These are phyloP conservation scores for Urosaurus nigricauda DNA, from an alignment of 2,797 vertebrate species.

Conservation along the genomic window DNA sequence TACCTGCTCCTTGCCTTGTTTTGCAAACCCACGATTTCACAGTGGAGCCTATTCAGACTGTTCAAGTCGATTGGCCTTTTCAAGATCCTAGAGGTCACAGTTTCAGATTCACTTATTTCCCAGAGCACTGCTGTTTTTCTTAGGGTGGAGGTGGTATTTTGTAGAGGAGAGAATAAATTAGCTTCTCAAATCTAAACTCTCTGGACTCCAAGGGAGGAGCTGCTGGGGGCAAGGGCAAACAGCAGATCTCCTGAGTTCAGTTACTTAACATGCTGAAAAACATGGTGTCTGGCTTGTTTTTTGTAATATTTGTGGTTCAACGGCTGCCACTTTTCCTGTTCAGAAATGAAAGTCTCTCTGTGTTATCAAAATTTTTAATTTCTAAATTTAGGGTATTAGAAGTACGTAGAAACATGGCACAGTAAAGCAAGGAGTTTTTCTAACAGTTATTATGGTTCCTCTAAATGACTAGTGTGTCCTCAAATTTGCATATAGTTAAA, in stretches of 20 bases:
- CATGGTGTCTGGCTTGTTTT: not conserved
- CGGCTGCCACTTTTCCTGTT: not conserved
- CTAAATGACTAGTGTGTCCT: not conserved
- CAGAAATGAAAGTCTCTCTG: not conserved
- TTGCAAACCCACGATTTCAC: slow-evolving; percentile 60
- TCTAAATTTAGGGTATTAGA: not conserved
- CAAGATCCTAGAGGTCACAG: slow-evolving; percentile 50
- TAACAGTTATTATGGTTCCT: not conserved
- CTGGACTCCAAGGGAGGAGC: slow-evolving; percentile 7
- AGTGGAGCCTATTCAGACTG: slow-evolving; percentile 58
- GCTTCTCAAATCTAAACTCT: slow-evolving; percentile 20
- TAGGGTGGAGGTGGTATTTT: slow-evolving; percentile 27
- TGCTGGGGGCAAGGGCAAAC: not conserved
- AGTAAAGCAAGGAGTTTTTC: not conserved
- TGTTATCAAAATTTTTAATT: not conserved
- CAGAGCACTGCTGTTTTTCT: slow-evolving; percentile 62
- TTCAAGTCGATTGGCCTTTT: slow-evolving; percentile 70
- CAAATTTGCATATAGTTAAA: slow-evolving; percentile 13
- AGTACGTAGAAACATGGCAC: not conserved
- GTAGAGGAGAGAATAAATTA: not conserved
- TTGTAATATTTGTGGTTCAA: not conserved
- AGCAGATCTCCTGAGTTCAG: not conserved
- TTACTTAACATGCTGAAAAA: not conserved
- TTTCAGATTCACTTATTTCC: slow-evolving; percentile 68
- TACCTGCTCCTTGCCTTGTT: slow-evolving; percentile 69